These are phyloP conservation scores for Chloebia gouldiae DNA, from an alignment of 2,113 vertebrate genomes.

Conservation along the genomic window DNA sequence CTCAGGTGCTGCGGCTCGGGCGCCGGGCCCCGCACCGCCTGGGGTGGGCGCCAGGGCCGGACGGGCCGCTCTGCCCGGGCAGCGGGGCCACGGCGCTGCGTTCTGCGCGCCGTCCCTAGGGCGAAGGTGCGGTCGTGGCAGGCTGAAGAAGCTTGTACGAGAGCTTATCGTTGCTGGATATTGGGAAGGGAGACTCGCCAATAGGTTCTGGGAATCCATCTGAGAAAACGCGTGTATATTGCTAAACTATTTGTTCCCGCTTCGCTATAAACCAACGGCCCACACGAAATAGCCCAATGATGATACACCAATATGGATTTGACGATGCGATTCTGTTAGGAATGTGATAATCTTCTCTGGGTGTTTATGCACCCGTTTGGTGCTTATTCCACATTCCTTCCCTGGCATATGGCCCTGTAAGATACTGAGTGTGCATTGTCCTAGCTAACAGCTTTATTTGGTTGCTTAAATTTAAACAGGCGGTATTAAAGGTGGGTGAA, in stretches of 20 bases:
- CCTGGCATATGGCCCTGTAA: not conserved
- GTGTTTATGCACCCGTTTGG: not conserved
- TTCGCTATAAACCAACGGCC: accelerated
- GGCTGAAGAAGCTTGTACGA: not conserved
- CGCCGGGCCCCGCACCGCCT: not conserved
- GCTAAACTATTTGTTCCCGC: accelerated
- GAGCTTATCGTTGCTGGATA: not conserved
- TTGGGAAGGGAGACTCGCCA: not conserved
- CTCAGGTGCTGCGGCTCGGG: not conserved
- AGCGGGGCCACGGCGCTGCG: not conserved
- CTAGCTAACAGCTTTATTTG: not conserved
- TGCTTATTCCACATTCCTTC: not conserved
- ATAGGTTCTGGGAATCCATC: accelerated
- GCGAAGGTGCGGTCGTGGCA: not conserved
- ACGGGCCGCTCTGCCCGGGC: not conserved
- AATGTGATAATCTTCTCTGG: not conserved
- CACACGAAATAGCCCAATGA: not conserved
- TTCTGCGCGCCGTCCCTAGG: not conserved
- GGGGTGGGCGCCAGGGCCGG: not conserved
- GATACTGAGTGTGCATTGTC: not conserved
- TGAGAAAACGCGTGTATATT: not conserved
- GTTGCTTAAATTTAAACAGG: not conserved
- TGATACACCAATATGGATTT: not conserved
- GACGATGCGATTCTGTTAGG: not conserved
- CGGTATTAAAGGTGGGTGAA: not conserved